Conservation (phyloP, 2,113 vertebrate species). For the Turdus rufiventris region DNA sequence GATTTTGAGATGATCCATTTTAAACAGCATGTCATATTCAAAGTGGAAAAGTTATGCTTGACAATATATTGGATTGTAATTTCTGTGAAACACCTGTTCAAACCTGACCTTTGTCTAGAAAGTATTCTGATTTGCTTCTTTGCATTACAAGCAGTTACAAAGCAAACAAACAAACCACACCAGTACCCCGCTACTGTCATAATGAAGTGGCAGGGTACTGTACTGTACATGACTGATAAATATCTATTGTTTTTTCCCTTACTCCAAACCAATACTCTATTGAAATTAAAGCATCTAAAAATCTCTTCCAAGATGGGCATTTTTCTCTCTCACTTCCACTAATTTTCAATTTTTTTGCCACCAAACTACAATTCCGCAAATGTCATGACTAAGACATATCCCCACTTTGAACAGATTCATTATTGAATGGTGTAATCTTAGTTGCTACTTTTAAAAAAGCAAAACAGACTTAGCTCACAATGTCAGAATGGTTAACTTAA, state of each 20-base stretch:
- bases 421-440: background rate
- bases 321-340: background rate
- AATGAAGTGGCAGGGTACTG: background rate
- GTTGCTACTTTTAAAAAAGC: background rate
- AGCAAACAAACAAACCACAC: background rate
- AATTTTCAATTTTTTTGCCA: background rate
- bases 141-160: background rate
- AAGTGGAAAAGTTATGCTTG: background rate
- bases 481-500: background rate
- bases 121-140: background rate
- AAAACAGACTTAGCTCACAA: background rate
- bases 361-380: background rate
- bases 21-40: background rate
- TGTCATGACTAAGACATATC: background rate
- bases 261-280: background rate
- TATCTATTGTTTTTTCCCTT: background rate
- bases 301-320: background rate
- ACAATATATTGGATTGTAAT: background rate
- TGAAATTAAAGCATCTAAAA: conserved; percentile 49
- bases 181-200: background rate
- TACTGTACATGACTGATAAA: conserved; percentile 29
- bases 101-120: background rate
- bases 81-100: background rate
- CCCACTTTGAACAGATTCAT: background rate
- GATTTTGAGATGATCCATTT: background rate